Base-by-base conservation (phyloP, 2,888 invertebrate species). In the Xanthostigma xanthostigma region DNA sequence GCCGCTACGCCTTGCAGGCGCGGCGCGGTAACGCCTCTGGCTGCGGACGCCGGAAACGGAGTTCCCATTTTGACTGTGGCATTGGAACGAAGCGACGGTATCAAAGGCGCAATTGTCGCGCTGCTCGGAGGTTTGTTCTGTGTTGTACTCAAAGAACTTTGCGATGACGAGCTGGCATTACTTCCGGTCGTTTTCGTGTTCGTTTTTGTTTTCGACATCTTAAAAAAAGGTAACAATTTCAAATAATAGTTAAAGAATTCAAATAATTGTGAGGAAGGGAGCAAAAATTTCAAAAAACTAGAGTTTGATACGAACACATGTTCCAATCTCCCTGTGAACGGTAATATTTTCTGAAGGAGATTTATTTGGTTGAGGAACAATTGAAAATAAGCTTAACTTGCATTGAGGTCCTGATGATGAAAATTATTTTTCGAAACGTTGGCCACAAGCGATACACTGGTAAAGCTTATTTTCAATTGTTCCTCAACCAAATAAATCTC, bases 11-110 rank as follows among this genome's bases (percentile, higher is more conserved):
- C 55, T 56, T n/a, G 56, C 55, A 77, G 66, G n/a, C 79, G 65
- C 8, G 76, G 74, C 17, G 75, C 70, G 36, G 71, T 69, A 40
- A 69, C 66, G 27, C 27, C 27, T 11, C 51, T 46, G 35, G 50
- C 14, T 38, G 40, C 46, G 35, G 44, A 14, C 37, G 54, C 50
- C 50, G 48, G 40, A 43, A 48, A 48, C 47, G 53, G 48, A 51
- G 48, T 34, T 11, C 49, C 50, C 33, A 48, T 49, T 45, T 12
- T 48, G 14, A 45, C 34, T 37, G 39, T 40, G 40, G 50, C 37
- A 43, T 49, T 39, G 8, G 48, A 45, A 46, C 50, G 48, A 40
- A 56, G 52, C 13, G 59, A 50, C n/a, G 57, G 52, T 9, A 55
- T 51, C 9, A 56, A 46, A 14, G 49, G 46, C n/a, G 42, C 36